Evolutionary conservation across 1,140 invertebrate species (phyloP), one percentile per base, ranked within the genome.

Genomic region (Drosophila auraria): DNA sequence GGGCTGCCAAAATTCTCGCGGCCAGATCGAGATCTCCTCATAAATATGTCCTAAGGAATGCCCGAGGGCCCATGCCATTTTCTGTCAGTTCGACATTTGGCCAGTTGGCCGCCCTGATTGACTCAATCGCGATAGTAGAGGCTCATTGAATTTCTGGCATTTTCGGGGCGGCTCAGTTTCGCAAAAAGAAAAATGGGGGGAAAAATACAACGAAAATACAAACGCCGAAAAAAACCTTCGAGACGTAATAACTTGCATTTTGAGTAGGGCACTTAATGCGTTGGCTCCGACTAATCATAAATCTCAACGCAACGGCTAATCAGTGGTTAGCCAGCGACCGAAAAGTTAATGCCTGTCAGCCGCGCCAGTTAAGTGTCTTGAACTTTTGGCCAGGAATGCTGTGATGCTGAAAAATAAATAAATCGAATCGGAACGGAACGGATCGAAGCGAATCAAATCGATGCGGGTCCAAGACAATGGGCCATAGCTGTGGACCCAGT

Each of bases 111-210:
- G 80, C 80, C 73, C 74, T 61, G 84, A 87, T 84, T 83, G 86
- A 72, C 75, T 78, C 47, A 38, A 81, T 69, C 62, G 47, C 66
- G 84, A 87, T 87, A 89, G 38, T 53, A 78, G 69, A 58, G 72
- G 61, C 81, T 87, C 84, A 89, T 87, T 87, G 84, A 87, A 87
- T 87, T 89, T 87, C 62, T 89, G 84, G 84, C 84, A 87, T 89
- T 89, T 81, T 82, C 33, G 33, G 83, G 84, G 84, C 84, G 83
- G 61, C 47, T 58, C 17, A 45, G 66, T 87, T 87, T 87, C 77
- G 83, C 83, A 80, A 83, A 76, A 61, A 49, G 20, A 44, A 47
- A 71, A 72, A 49, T 50, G 11, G 20, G 20, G 42, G 44, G 14
- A 30, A 56, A 27, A 45, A 40, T 40, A 23, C 23, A 17, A 45